Conservation (phyloP, 2,888 invertebrate species). For the Gari tellinella region DNA sequence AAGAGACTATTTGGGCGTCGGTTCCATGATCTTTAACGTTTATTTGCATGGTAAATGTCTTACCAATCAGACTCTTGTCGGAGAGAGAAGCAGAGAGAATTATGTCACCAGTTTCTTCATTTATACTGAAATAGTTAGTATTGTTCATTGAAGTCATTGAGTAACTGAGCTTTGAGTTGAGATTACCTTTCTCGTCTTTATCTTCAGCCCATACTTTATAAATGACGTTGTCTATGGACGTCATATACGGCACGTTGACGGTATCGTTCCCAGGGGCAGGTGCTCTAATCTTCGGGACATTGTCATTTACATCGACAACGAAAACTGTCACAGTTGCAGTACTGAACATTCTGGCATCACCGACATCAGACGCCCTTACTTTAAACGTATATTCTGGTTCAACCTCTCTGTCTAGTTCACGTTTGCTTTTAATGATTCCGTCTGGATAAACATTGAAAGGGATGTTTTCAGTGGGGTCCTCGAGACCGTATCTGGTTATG, state of each 20-base stretch:
- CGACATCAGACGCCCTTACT: constrained; percentile 75
- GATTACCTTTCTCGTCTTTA: constrained; percentile 62
- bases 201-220: constrained; percentile 68
- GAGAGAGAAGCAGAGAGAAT: constrained; percentile 52
- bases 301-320: constrained; percentile 79
- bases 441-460: constrained; percentile 72
- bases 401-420: constrained; percentile 70
- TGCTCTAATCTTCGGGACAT: constrained; percentile 73
- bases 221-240: constrained; percentile 60
- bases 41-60: constrained; percentile 50
- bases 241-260: constrained; percentile 61
- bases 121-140: constrained; percentile 63
- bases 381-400: constrained; percentile 69
- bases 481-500: constrained; percentile 39
- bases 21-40: constrained; percentile 56
- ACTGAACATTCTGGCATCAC: constrained; percentile 62
- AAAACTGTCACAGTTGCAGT: constrained; percentile 71
- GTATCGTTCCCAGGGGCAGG: constrained; percentile 72
- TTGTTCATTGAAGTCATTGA: constrained; percentile 65
- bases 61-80: constrained; percentile 43
- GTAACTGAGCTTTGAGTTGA: constrained; percentile 69
- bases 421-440: constrained; percentile 71
- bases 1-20: constrained; percentile 23
- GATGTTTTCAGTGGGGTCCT: constrained; percentile 30
- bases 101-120: constrained; percentile 67